Conservation (phyloP, 1,140 invertebrate genomes). For the Pogonomyrmex californicus region DNA sequence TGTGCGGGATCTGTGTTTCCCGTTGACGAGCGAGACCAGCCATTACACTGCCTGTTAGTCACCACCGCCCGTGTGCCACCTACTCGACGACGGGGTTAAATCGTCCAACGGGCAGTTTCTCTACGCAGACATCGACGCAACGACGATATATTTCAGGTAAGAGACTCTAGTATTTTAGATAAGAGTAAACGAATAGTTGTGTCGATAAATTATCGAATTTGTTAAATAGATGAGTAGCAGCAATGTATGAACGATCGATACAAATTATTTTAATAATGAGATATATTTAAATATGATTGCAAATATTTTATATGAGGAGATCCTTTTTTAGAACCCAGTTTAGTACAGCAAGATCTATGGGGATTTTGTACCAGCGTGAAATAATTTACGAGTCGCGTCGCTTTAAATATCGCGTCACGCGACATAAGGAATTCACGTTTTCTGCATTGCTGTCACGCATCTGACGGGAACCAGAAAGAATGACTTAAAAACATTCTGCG, state of each 20-base stretch:
- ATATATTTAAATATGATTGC: not conserved
- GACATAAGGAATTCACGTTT: constrained; percentile 20
- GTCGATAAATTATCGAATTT: not conserved
- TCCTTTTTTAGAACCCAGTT: not conserved
- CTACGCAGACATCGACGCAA: constrained; percentile 6
- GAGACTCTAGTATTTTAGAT: constrained; percentile 22
- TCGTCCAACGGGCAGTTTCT: constrained; percentile 23
- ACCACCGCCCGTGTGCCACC: constrained; percentile 34
- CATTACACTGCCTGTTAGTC: constrained; percentile 60
- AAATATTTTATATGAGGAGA: not conserved
- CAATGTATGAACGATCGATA: not conserved
- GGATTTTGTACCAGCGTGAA: constrained; percentile 1
- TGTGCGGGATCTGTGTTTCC: constrained; percentile 70
- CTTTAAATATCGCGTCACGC: constrained; percentile 26
- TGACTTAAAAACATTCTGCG: constrained; percentile 41
- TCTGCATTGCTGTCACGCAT: constrained; percentile 6
- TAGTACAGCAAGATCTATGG: not conserved
- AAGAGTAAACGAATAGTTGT: not conserved
- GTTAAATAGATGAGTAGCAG: not conserved
- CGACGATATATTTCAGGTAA: constrained; percentile 5
- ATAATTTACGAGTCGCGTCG: constrained; percentile 43
- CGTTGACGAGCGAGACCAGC: constrained; percentile 64
- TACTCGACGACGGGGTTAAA: constrained; percentile 47
- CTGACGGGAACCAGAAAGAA: constrained; percentile 17
- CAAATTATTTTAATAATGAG: not conserved